phyloP scores from a whole-genome alignment of 1,140 invertebrate species.

The Pteromalus puparum region DNA sequence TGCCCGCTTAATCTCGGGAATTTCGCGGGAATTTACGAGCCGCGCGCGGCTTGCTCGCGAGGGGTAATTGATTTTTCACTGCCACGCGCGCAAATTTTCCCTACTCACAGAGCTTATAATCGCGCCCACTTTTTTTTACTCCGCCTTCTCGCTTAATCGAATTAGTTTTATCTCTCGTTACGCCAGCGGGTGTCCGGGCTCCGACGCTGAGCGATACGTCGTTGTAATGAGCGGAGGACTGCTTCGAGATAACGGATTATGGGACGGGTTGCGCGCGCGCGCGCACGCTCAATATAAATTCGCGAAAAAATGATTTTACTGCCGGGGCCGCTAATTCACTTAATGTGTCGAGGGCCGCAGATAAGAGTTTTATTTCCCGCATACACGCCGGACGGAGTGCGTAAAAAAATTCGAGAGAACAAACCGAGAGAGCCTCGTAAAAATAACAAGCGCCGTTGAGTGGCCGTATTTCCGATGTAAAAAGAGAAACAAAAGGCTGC shows the following conservation, averaged over 20 bases:
- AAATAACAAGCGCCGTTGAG: neutral
- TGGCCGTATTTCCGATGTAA: neutral
- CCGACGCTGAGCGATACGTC: neutral
- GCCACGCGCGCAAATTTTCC: conserved; percentile 26
- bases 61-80: conserved; percentile 44
- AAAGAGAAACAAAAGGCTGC: neutral
- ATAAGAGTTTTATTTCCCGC: neutral
- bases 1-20: conserved; percentile 36
- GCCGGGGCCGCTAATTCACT: neutral
- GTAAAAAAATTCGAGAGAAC: neutral
- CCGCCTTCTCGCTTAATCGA: conserved; percentile 3
- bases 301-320: conserved; percentile 8
- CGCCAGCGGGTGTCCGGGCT: neutral
- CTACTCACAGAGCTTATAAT: neutral
- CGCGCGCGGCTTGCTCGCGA: conserved; percentile 15
- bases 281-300: conserved; percentile 31
- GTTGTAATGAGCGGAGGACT: neutral
- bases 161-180: conserved; percentile 37
- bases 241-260: conserved; percentile 20
- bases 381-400: neutral
- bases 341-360: neutral
- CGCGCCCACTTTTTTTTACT: neutral
- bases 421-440: neutral
- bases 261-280: neutral
- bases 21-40: conserved; percentile 38